phyloP scores from a whole-genome alignment of 2,888 invertebrate species.

The Marasmarcha lunaedactyla region DNA sequence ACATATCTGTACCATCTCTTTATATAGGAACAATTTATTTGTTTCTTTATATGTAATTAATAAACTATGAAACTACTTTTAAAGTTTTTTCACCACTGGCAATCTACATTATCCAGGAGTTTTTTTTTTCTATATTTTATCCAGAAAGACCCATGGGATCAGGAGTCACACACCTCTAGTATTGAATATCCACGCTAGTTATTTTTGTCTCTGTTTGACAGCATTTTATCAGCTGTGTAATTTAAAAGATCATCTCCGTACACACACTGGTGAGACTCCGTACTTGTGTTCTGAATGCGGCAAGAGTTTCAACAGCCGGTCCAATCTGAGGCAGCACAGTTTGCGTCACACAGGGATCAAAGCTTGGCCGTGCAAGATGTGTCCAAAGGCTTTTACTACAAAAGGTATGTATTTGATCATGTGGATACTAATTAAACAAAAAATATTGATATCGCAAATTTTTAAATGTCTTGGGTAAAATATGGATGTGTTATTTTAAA shows the following conservation, averaged over 20 bases:
- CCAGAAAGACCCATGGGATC: too few relatives aligned
- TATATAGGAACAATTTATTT: too few relatives aligned
- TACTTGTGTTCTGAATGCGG: constrained; percentile 69
- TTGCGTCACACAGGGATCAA: constrained; percentile 66
- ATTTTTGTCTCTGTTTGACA: constrained; percentile 18
- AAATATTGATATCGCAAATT: background rate
- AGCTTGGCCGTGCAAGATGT: constrained; percentile 63
- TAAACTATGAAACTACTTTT: too few relatives aligned
- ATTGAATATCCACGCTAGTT: too few relatives aligned
- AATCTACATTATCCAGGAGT: too few relatives aligned
- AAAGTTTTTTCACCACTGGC: too few relatives aligned
- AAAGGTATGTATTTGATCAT: constrained; percentile 50
- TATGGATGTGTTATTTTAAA: too few relatives aligned
- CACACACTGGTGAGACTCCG: constrained; percentile 66
- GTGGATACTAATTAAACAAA: too few relatives aligned
- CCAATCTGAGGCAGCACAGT: constrained; percentile 70
- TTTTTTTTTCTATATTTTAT: too few relatives aligned
- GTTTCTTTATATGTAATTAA: too few relatives aligned
- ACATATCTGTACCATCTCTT: too few relatives aligned
- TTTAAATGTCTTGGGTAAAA: background rate
- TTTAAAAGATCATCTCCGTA: constrained; percentile 65
- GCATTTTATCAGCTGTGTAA: constrained; percentile 66
- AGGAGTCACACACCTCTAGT: too few relatives aligned
- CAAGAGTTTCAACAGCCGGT: constrained; percentile 63
- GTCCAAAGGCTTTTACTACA: constrained; percentile 68